Percentiles rank a stretch among this genome's conserved stretches.
Evolutionary conservation across 2,113 vertebrate species (phyloP).

Genomic region (Haplochromis vanheusdeni): DNA sequence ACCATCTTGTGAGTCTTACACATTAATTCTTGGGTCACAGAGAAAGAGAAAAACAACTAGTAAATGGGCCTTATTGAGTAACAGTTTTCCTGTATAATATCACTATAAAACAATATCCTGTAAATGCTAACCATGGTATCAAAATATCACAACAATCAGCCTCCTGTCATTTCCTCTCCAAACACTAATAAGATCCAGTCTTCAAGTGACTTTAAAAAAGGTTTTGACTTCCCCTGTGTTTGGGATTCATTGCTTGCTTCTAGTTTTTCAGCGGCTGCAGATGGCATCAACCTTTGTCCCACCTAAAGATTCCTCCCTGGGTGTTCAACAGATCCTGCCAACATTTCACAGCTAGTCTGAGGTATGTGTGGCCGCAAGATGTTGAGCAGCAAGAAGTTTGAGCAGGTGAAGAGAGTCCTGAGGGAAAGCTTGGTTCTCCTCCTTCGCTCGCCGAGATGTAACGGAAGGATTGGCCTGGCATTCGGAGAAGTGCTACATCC

Average conservation of each 20-base stretch:
- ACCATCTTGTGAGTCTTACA: too few relatives aligned
- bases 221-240: neutral
- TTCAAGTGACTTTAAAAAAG: neutral
- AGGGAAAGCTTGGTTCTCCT: constrained; percentile 30
- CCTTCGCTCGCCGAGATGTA: constrained; percentile 26
- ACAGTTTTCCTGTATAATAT: too few relatives aligned
- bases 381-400: constrained; percentile 8
- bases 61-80: too few relatives aligned
- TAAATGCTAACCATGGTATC: too few relatives aligned
- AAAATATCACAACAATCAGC: too few relatives aligned
- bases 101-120: too few relatives aligned
- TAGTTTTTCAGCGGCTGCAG: neutral
- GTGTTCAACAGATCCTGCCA: constrained; percentile 17
- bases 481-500: constrained; percentile 53
- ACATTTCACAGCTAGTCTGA: constrained; percentile 32
- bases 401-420: constrained; percentile 46
- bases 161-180: neutral
- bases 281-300: neutral
- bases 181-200: neutral
- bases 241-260: neutral
- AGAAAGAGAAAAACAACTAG: too few relatives aligned
- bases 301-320: neutral
- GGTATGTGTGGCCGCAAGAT: constrained; percentile 18
- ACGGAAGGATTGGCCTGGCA: constrained; percentile 52
- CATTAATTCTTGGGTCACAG: too few relatives aligned